Evolutionary conservation across 1,140 invertebrate genomes (phyloP).

Genomic region (Leptestheria dahalacensis): DNA sequence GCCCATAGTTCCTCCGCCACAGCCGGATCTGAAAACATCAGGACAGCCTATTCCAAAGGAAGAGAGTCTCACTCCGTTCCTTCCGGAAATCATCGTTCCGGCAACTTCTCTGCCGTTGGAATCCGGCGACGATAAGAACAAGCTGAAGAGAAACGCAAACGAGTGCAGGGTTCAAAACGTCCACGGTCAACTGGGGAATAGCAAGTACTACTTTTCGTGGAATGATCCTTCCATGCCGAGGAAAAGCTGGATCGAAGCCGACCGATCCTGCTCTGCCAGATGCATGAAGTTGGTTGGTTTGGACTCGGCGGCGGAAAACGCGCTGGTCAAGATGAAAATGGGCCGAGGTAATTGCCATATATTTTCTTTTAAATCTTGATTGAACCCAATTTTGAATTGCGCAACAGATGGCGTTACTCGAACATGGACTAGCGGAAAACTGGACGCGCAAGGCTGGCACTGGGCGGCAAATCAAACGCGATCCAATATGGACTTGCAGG

Average conservation of each 20-base stretch:
- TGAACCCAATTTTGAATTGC: background rate
- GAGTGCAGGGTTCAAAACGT: background rate
- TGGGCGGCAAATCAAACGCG: conserved; percentile 54
- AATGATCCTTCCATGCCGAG: conserved; percentile 54
- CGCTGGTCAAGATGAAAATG: conserved; percentile 60
- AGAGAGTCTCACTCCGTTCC: too few species aligned
- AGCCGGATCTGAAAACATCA: too few species aligned
- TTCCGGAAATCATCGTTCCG: too few species aligned
- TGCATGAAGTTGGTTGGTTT: conserved; percentile 74
- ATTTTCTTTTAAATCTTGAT: conserved; percentile 4
- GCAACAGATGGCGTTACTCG: conserved; percentile 9
- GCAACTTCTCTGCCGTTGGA: too few species aligned
- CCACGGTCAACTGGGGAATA: conserved; percentile 31
- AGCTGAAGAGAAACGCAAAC: too few species aligned
- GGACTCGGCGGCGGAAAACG: conserved; percentile 63
- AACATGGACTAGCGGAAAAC: conserved; percentile 61
- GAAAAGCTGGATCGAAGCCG: conserved; percentile 59
- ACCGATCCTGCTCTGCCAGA: conserved; percentile 64
- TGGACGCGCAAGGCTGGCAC: conserved; percentile 70
- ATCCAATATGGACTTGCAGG: conserved; percentile 55
- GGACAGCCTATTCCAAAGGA: too few species aligned
- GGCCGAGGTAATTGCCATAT: conserved; percentile 38
- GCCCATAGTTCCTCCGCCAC: too few species aligned
- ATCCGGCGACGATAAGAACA: too few species aligned
- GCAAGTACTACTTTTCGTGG: conserved; percentile 74